Conservation (phyloP, 2,113 vertebrate genomes). For the Nyctibius bracteatus region DNA sequence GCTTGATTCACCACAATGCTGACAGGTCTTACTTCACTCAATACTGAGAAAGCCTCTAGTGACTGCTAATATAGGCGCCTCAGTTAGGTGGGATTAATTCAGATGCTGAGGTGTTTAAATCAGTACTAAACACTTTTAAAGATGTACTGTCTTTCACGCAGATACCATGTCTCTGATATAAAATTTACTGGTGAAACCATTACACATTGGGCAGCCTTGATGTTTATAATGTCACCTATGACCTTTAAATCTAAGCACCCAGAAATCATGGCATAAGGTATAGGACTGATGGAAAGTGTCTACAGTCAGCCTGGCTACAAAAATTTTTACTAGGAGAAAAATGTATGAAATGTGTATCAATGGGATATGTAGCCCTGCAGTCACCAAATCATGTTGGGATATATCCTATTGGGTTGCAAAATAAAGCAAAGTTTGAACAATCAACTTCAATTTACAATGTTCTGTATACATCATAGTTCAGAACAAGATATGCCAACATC, state of each 20-base stretch:
- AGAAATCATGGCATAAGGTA: background rate
- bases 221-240: background rate
- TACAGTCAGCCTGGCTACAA: background rate
- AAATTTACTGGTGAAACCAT: background rate
- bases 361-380: background rate
- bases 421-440: background rate
- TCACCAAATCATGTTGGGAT: background rate
- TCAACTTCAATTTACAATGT: background rate
- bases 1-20: background rate
- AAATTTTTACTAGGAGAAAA: background rate
- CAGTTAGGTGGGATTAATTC: background rate
- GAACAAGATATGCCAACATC: background rate
- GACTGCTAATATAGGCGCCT: background rate
- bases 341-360: background rate
- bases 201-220: background rate
- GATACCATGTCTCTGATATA: background rate
- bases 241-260: background rate
- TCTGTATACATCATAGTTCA: background rate
- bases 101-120: background rate
- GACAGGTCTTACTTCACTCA: background rate
- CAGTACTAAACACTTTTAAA: background rate
- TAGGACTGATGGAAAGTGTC: background rate
- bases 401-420: background rate
- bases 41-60: background rate
- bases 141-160: rapidly evolving